Evolutionary conservation across 1,140 invertebrate species (phyloP), one percentile per base, ranked within the genome.

Genomic region (Drosophila elegans): DNA sequence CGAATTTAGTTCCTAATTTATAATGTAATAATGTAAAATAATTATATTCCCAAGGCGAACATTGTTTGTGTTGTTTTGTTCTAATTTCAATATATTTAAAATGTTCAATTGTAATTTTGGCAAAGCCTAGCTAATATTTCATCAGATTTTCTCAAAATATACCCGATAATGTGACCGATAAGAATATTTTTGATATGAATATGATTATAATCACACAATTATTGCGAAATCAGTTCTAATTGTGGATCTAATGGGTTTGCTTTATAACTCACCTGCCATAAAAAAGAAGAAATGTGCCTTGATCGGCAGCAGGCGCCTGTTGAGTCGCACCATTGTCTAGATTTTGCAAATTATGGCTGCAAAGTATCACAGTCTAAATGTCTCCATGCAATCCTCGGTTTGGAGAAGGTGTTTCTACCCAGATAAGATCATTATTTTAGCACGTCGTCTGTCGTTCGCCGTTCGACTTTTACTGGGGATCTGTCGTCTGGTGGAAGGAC

Each of bases 231-330:
- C 3, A 1, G 3, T 29, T n/a, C 3, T 59, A 59, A 59, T 59
- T n/a, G 3, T 10, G 52, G 9, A 41, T 57, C 27, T 9, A 1
- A 2, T 0, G 1, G n/a, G 16, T 11, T 7, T 12, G 12, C 34
- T 39, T 25, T 0, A 11, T 12, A 29, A 93, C 93, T 95, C 93
- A 96, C 96, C 95, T 78, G 95, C 95, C 94, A 97, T 96, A 74
- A 97, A 96, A 83, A 96, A 96, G 88, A 97, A 96, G 71, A 94
- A 97, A 90, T 97, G 96, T 1, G 94, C 94, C 93, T 97, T 97
- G n/a, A 97, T 94, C 7, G 96, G 96, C 90, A 97, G 74, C 44
- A 96, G 93, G 38, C 93, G 93, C 54, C 80, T 93, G 88, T 96
- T 95, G n/a, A 96, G 93, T 85, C 94, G 94, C 66, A 94, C 93